Evolutionary conservation across 2,888 invertebrate genomes (phyloP).

Genomic region (Reticulitermes lucifugus): DNA sequence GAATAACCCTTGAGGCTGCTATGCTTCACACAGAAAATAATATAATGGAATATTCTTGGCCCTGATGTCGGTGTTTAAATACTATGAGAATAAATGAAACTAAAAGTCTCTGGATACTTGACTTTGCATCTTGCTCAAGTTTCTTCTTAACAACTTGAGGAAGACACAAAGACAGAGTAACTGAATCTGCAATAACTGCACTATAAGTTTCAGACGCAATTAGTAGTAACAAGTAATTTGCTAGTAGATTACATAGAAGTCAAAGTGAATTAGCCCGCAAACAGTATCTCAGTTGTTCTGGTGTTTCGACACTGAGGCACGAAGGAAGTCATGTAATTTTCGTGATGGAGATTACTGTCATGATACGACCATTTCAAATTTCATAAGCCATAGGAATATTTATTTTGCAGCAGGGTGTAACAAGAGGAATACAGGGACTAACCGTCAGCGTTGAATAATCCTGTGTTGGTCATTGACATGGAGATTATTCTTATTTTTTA

Average conservation of each 20-base stretch:
- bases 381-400: neutral
- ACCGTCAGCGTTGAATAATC: neutral
- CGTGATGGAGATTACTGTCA: neutral
- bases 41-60: neutral
- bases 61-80: neutral
- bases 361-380: neutral
- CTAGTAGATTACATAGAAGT: too few species aligned
- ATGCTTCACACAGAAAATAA: neutral
- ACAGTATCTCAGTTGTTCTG: too few species aligned
- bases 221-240: too few species aligned
- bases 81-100: too few species aligned
- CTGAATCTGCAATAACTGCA: too few species aligned
- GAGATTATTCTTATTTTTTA: neutral
- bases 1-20: constrained; percentile 18
- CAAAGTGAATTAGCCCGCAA: neutral
- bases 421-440: neutral
- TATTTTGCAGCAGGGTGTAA: neutral
- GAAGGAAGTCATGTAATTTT: too few species aligned
- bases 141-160: too few species aligned
- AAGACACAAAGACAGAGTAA: too few species aligned
- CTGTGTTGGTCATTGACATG: neutral
- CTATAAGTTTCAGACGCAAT: too few species aligned
- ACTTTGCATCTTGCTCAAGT: too few species aligned
- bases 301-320: too few species aligned
- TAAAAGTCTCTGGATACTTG: too few species aligned